Percentiles rank a stretch among this genome's conserved stretches.
Evolutionary conservation across 2,113 vertebrate genomes (phyloP).

Genomic region (Dasyurus viverrinus): DNA sequence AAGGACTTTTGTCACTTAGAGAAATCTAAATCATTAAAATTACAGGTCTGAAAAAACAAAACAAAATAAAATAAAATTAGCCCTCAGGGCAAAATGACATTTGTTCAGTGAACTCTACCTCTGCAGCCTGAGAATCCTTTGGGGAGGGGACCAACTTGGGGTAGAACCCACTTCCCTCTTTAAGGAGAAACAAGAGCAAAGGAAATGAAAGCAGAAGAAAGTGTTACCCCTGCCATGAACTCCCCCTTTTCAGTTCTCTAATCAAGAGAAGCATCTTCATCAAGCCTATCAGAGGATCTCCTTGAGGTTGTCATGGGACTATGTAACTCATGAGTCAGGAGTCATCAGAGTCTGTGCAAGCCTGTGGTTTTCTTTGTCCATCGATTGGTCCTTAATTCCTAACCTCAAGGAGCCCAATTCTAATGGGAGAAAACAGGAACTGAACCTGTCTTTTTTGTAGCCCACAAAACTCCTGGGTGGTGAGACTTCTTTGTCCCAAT

Average conservation of each 20-base stretch:
- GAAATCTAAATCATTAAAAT: neutral
- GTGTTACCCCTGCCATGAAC: neutral
- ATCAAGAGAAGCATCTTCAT: neutral
- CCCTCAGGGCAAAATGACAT: neutral
- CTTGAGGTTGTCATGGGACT: neutral
- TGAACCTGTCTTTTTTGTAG: too few species aligned
- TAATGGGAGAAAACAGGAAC: too few species aligned
- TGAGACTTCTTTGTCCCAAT: neutral
- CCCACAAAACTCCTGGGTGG: too few species aligned
- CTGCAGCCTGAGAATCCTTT: neutral
- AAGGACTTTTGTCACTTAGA: neutral
- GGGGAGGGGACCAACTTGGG: neutral
- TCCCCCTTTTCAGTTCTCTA: neutral
- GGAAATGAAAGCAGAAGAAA: neutral
- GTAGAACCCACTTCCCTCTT: neutral
- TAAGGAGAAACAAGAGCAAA: neutral
- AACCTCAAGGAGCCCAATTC: too few species aligned
- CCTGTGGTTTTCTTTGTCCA: neutral
- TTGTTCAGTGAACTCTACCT: neutral
- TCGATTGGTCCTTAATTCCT: neutral
- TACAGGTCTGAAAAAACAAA: neutral
- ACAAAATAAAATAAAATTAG: neutral
- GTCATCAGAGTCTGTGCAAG: neutral
- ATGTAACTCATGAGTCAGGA: neutral
- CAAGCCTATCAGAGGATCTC: neutral